Conservation (phyloP, 2,888 invertebrate species). For the Dryadula phaetusa region DNA sequence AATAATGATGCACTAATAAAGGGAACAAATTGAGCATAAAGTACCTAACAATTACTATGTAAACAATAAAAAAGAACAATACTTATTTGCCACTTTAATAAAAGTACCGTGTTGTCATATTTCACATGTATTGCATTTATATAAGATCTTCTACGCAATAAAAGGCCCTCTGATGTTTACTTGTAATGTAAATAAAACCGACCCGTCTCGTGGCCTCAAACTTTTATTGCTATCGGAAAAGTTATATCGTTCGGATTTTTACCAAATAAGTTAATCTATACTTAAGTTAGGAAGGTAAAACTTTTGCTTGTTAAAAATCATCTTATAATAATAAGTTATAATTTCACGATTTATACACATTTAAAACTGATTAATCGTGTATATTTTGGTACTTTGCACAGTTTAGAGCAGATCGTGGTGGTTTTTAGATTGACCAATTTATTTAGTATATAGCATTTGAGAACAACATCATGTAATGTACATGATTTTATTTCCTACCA, state of each 20-base stretch:
- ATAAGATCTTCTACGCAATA: background rate
- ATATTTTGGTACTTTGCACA: too few relatives aligned
- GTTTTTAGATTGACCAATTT: too few relatives aligned
- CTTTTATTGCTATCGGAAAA: slow-evolving; percentile 56
- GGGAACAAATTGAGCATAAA: too few relatives aligned
- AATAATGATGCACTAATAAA: too few relatives aligned
- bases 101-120: background rate
- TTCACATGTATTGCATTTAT: background rate
- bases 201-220: slow-evolving; percentile 41
- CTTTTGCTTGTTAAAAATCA: background rate
- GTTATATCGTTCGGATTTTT: slow-evolving; percentile 50
- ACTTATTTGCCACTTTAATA: background rate
- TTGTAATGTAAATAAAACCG: slow-evolving; percentile 34
- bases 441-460: too few relatives aligned
- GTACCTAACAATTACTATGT: background rate
- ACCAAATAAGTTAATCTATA: background rate
- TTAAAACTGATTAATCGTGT: too few relatives aligned
- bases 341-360: too few relatives aligned
- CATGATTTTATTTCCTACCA: too few relatives aligned
- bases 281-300: background rate
- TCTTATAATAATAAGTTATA: too few relatives aligned
- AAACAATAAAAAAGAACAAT: background rate
- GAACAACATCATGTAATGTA: too few relatives aligned
- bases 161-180: slow-evolving; percentile 13
- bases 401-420: too few relatives aligned